Evolutionary conservation across 1,140 invertebrate genomes (phyloP).

Genomic region (Leptopilina clavipes): DNA sequence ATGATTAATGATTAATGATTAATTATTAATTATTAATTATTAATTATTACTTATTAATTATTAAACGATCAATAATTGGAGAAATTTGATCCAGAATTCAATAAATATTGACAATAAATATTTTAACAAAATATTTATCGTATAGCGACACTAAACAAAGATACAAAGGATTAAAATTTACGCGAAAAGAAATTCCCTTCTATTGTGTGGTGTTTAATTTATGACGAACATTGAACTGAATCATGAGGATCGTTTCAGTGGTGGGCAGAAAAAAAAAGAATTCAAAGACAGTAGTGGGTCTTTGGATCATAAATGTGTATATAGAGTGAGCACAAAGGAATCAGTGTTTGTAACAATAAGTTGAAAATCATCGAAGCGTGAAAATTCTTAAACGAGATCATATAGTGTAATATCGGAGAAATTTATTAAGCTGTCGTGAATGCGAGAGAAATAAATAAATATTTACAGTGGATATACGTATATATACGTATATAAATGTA

Average conservation of each 20-base stretch:
- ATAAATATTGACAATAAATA: too few relatives aligned
- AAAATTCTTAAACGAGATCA: background rate
- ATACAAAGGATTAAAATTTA: background rate
- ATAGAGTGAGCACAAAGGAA: background rate
- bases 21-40: too few relatives aligned
- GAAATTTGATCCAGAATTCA: too few relatives aligned
- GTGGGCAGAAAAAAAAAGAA: background rate
- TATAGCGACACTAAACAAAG: too few relatives aligned
- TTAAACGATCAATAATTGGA: too few relatives aligned
- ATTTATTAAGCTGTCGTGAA: constrained; percentile 30
- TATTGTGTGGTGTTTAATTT: background rate
- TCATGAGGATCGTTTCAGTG: constrained; percentile 10
- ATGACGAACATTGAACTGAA: background rate
- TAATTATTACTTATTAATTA: too few relatives aligned
- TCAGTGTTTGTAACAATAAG: constrained; percentile 3
- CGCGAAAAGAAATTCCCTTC: background rate
- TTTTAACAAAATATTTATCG: too few relatives aligned
- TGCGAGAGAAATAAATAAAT: constrained; percentile 10
- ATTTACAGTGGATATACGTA: background rate
- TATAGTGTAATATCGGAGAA: background rate
- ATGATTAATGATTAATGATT: too few relatives aligned
- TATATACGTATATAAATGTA: background rate
- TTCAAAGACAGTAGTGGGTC: background rate
- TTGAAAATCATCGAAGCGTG: constrained; percentile 9
- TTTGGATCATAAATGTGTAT: background rate